Evolutionary conservation across 2,113 vertebrate species (phyloP).

Genomic region (Eptesicus fuscus): DNA sequence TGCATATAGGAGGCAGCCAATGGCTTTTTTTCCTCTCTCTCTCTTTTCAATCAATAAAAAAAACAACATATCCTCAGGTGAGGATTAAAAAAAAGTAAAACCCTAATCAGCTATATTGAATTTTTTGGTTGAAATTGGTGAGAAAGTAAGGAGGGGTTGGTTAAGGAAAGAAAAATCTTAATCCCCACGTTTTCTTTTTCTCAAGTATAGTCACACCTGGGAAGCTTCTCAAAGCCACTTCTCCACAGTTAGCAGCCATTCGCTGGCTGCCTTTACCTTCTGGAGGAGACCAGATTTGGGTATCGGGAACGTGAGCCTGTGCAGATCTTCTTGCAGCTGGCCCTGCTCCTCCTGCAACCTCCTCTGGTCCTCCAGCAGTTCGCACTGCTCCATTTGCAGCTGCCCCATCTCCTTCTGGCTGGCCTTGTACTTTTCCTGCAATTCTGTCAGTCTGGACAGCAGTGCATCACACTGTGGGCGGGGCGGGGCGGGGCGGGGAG

Average conservation of each 20-base stretch:
- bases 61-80: not conserved
- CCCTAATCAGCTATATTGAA: not conserved
- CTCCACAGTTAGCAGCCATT: not conserved
- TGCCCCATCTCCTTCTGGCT: conserved; percentile 69
- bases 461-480: conserved; percentile 56
- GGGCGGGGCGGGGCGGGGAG: not conserved
- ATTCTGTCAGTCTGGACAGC: conserved; percentile 64
- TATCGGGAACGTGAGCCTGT: conserved; percentile 49
- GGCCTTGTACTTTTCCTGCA: conserved; percentile 70
- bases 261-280: conserved; percentile 60
- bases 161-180: not conserved
- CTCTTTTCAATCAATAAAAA: not conserved
- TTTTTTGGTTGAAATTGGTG: not conserved
- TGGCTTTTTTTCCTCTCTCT: not conserved
- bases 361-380: conserved; percentile 68
- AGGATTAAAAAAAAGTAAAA: not conserved
- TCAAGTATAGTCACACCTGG: not conserved
- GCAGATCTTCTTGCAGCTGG: conserved; percentile 73
- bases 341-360: conserved; percentile 74
- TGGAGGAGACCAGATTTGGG: conserved; percentile 42
- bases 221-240: not conserved
- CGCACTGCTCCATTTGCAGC: conserved; percentile 69
- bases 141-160: not conserved
- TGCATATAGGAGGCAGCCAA: not conserved
- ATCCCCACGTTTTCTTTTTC: not conserved